Evolutionary conservation across 2,113 vertebrate species (phyloP), one percentile per base, ranked within the genome.

Genomic region (Paracanthobrama guichenoti): DNA sequence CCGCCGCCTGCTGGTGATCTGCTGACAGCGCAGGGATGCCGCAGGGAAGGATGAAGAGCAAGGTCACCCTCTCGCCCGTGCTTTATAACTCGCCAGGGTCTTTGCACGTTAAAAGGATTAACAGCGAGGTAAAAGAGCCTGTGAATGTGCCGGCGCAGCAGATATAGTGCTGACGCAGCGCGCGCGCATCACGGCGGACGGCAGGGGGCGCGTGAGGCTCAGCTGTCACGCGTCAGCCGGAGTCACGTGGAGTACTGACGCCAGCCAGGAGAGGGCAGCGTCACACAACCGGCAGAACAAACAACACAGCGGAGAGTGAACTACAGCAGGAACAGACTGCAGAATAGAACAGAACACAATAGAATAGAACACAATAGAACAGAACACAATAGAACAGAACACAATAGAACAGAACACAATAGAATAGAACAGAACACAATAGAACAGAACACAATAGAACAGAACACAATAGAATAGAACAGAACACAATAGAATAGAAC

Each of bases 71-170:
- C 42, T 46, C 24, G 2, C 24, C 22, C 7, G 3, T 66, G 59
- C 8, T 28, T 80, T 46, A 66, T 66, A 80, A 80, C 13, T 79
- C 77, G 24, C 42, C 12, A 18, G n/a, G 77, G 22, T n/a, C n/a
- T 78, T 76, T 39, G 20, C 31, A 48, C 77, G 77, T 64, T 80
- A 80, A 80, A 80, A 48, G 57, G 59, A 80, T 80, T 80, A 80
- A 80, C 78, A 66, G 57, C 78, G 78, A 64, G 42, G 78, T 80
- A 48, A 80, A 80, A 66, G 59, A 20, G 59, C 4, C 59, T 7
- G 77, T 64, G 20, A 48, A 20, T 79, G 78, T 80, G 78, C 78
- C 59, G 9, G 22, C 11, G 24, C 60, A 50, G 78, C 78, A 66
- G n/a, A 80, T 80, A 39, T 31, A 22, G 59, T 22, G 78, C 59